These are phyloP conservation scores for Gnatocerus cornutus DNA, from an alignment of 2,888 invertebrate species.

Conservation along the genomic window DNA sequence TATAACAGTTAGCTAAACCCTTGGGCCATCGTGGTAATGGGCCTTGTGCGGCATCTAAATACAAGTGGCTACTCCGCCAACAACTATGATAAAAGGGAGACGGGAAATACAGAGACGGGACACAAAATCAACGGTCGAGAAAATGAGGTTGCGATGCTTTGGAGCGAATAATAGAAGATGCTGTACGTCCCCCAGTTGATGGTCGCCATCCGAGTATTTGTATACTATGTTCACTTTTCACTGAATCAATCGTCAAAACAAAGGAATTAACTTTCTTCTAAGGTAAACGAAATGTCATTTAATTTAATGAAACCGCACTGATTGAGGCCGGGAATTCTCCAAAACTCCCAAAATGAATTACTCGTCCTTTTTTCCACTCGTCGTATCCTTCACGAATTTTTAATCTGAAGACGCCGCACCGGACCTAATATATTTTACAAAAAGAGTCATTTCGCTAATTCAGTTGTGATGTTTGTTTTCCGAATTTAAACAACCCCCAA, in stretches of 20 bases:
- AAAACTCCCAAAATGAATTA: slow-evolving; percentile 18
- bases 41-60: slow-evolving; percentile 61
- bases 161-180: slow-evolving; percentile 72
- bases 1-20: slow-evolving; percentile 61
- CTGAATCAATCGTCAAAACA: slow-evolving; percentile 61
- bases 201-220: slow-evolving; percentile 58
- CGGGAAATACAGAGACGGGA: slow-evolving; percentile 64
- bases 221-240: slow-evolving; percentile 60
- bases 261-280: slow-evolving; percentile 55
- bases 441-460: no score
- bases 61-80: slow-evolving; percentile 60
- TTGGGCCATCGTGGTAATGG: slow-evolving; percentile 58
- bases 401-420: neutral
- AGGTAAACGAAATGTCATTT: slow-evolving; percentile 39
- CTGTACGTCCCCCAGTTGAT: slow-evolving; percentile 63
- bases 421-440: no score
- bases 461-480: no score
- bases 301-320: slow-evolving; percentile 39
- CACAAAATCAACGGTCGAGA: slow-evolving; percentile 75
- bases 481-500: no score
- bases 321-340: slow-evolving; percentile 14
- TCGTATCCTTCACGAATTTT: neutral
- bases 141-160: slow-evolving; percentile 74
- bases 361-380: slow-evolving; percentile 10
- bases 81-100: slow-evolving; percentile 61